Evolutionary conservation across 2,113 vertebrate species (phyloP).

Genomic region (Heloderma charlesbogerti): DNA sequence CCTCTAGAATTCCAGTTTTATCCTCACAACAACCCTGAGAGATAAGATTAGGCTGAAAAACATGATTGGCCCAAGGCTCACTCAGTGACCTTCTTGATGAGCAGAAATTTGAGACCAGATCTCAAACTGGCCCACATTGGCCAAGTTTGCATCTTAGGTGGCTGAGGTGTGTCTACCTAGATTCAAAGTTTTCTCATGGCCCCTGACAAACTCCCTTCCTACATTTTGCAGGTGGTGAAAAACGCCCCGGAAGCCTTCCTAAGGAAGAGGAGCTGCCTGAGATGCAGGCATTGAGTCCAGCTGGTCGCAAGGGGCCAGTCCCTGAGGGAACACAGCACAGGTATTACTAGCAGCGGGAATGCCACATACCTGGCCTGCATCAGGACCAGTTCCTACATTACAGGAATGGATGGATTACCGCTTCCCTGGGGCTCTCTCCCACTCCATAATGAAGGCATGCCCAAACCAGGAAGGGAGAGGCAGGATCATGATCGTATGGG

Average conservation of each 20-base stretch:
- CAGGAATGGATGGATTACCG: not conserved
- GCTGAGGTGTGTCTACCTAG: not conserved
- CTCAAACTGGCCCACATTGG: too few relatives aligned
- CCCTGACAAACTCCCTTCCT: not conserved
- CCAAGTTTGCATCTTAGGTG: too few relatives aligned
- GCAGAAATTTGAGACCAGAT: too few relatives aligned
- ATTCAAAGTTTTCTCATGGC: not conserved
- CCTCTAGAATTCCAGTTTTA: too few relatives aligned
- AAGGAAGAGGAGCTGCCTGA: slow-evolving; percentile 66
- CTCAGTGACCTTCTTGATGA: too few relatives aligned
- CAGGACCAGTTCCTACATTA: rapidly evolving
- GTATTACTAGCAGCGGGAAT: not conserved
- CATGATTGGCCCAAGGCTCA: too few relatives aligned
- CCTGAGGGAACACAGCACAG: slow-evolving; percentile 53
- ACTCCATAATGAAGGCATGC: too few relatives aligned
- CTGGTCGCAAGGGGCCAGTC: slow-evolving; percentile 18
- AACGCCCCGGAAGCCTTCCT: slow-evolving; percentile 50
- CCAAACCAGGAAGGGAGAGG: too few relatives aligned
- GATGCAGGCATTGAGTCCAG: not conserved
- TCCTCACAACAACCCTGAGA: too few relatives aligned
- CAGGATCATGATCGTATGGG: too few relatives aligned
- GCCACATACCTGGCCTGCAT: rapidly evolving
- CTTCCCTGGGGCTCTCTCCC: not conserved
- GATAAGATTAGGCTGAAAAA: too few relatives aligned
- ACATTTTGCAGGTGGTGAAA: slow-evolving; percentile 51